These are phyloP conservation scores for Drosophila mayri DNA, from an alignment of 1,140 invertebrate species.

Conservation along the genomic window DNA sequence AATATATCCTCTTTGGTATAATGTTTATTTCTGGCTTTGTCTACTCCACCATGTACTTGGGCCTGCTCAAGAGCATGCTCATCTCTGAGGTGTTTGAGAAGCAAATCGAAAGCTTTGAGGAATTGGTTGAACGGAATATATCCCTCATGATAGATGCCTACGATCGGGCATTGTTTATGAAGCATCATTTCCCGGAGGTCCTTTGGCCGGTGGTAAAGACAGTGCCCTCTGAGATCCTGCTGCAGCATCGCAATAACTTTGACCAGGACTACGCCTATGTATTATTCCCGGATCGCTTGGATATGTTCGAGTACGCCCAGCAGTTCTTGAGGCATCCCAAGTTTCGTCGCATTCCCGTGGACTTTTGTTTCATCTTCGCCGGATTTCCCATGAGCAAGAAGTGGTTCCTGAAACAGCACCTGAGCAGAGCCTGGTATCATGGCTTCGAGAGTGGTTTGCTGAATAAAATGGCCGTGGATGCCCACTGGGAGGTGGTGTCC, in stretches of 20 bases:
- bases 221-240: conserved; percentile 35
- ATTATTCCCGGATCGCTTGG: conserved; percentile 40
- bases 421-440: conserved; percentile 51
- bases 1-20: conserved; percentile 51
- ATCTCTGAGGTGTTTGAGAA: conserved; percentile 54
- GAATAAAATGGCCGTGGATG: conserved; percentile 46
- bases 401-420: conserved; percentile 52
- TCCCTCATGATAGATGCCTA: conserved; percentile 48
- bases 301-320: conserved; percentile 46
- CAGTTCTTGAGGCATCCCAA: conserved; percentile 46
- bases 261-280: conserved; percentile 55
- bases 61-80: conserved; percentile 39
- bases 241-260: conserved; percentile 34
- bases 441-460: conserved; percentile 48
- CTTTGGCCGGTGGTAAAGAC: conserved; percentile 42
- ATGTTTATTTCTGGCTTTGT: conserved; percentile 43
- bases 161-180: conserved; percentile 30
- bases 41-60: conserved; percentile 56
- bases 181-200: conserved; percentile 32
- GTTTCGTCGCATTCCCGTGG: conserved; percentile 36
- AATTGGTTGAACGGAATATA: conserved; percentile 38
- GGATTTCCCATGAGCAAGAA: conserved; percentile 56
- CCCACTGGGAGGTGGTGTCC: conserved; percentile 33
- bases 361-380: conserved; percentile 43
- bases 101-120: conserved; percentile 47